phyloP scores from a whole-genome alignment of 37 sponge, comb jelly and placozoan genomes.

The Theonella swinhoei region DNA sequence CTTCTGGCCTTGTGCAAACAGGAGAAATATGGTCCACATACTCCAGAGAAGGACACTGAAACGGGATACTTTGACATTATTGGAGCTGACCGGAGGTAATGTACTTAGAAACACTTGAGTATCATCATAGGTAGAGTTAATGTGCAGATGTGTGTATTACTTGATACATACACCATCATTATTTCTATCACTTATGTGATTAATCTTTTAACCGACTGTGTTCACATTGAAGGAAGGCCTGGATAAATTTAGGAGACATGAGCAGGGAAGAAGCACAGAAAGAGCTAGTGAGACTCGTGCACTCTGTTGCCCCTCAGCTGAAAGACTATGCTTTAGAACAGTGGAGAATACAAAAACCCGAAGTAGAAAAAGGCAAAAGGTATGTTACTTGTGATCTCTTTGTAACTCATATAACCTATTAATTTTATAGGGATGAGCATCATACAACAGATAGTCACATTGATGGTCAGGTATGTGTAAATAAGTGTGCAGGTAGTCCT shows the following conservation, averaged over 20 bases:
- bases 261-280: constrained; percentile 63
- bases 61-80: constrained; percentile 88
- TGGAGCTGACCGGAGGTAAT: constrained; percentile 78
- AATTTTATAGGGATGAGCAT: no score
- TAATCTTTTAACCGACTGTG: not conserved
- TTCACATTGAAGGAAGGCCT: constrained; percentile 68
- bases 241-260: constrained; percentile 80
- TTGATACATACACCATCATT: not conserved
- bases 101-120: not conserved
- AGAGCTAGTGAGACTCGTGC: constrained; percentile 64
- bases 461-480: no score
- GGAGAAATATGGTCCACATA: constrained; percentile 69
- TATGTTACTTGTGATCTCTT: no score
- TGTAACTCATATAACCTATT: no score
- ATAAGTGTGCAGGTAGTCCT: no score
- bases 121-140: not conserved
- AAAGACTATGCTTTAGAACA: constrained; percentile 17
- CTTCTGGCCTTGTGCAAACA: constrained; percentile 85
- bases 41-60: constrained; percentile 73
- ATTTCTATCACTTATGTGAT: not conserved
- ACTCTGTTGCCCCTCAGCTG: constrained; percentile 24
- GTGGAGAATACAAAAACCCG: constrained; percentile 1
- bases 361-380: constrained; percentile 12
- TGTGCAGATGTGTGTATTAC: not conserved
- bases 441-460: no score